Base-by-base conservation (phyloP, 1,140 invertebrate species). In the Akabosia matsudoensis region DNA sequence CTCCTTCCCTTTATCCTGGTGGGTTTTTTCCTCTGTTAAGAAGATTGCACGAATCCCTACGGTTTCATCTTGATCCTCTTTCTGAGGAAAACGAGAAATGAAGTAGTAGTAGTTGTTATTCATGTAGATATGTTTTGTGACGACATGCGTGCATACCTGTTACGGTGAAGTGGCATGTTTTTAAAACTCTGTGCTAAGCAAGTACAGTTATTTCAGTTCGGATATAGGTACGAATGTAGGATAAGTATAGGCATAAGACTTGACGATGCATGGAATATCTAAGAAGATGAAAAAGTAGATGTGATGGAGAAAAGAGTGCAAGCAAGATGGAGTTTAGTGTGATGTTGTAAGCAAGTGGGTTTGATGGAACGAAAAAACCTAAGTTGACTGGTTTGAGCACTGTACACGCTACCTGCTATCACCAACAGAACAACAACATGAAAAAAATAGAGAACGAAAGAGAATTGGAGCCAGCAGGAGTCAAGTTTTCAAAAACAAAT, bases 401-500 rank as follows among this genome's bases (percentile, higher is more conserved):
- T 18, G 18, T 18, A 45, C 37, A 45, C 37, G 37, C 37, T 18
- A 45, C 37, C 37, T 10, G 37, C 37, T 45, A 45, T 45, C 37
- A 45, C 37, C 37, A 45, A 22, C 24, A 24, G 24, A 22, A 24
- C n/a, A n/a, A n/a, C n/a, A n/a, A n/a, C n/a, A n/a, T n/a, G 54
- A 61, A 61, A 61, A 61, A 24, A 10, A n/a, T 14, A 22, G 31
- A 30, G 61, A 67, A 67, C 7, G 22, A 31, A 22, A 67, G 74
- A 74, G 71, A 34, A 77, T 34, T 72, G 33, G 70, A 72, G 70
- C 54, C 71, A 77, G 71, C 76, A 74, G 72, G 76, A 77, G 72
- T 77, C 76, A 77, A 77, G 76, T 77, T 77, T 76, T 76, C 54
- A 77, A 77, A 77, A 77, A 71, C 71, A 77, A 77, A 72, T 64